Percentiles rank a stretch among this genome's conserved stretches.
phyloP scores from a whole-genome alignment of 2,797 vertebrate genomes.

The Phataginus tricuspis region DNA sequence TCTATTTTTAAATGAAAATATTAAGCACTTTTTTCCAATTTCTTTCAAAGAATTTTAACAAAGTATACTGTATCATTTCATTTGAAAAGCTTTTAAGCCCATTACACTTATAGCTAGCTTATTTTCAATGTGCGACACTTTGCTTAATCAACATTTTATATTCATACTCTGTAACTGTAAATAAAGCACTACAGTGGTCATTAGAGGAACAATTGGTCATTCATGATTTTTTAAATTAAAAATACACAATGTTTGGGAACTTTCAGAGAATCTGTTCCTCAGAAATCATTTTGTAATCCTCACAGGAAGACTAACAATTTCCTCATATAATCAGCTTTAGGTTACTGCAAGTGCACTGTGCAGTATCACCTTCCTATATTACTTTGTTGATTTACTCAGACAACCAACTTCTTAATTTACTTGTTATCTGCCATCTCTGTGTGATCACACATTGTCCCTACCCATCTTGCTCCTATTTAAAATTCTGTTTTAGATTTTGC shows the following conservation, averaged over 20 bases:
- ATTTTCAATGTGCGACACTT: conserved; percentile 14
- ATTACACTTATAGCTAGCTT: background rate
- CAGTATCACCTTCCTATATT: background rate
- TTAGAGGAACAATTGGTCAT: background rate
- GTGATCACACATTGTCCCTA: background rate
- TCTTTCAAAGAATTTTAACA: background rate
- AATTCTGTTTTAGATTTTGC: conserved; percentile 20
- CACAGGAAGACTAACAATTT: conserved; percentile 49
- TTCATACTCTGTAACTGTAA: background rate
- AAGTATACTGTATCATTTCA: background rate
- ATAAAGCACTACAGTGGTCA: background rate
- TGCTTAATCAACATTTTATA: background rate
- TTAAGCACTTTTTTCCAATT: background rate
- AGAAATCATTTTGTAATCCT: background rate
- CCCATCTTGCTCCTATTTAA: background rate
- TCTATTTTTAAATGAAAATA: conserved; percentile 41
- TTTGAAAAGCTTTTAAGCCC: background rate
- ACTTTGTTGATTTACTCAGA: background rate
- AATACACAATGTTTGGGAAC: conserved; percentile 1
- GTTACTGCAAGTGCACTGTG: background rate
- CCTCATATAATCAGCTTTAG: background rate
- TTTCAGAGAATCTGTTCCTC: background rate
- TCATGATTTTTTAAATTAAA: background rate
- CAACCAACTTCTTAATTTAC: background rate
- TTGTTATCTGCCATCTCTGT: background rate